phyloP scores from a whole-genome alignment of 2,797 vertebrate species.

The Thunnus albacares region DNA sequence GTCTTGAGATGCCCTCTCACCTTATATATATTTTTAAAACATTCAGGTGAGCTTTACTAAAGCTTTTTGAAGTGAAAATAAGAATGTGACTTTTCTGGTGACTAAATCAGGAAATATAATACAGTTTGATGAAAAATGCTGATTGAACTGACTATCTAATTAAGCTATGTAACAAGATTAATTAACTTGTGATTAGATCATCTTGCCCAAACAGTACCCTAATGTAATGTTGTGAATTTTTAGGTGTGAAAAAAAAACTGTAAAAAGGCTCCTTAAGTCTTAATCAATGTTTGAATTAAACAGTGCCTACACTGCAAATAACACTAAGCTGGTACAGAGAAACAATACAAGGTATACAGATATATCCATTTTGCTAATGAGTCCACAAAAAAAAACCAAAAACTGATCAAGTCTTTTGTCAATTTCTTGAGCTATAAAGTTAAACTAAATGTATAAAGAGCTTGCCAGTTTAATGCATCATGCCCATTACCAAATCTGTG shows the following conservation, averaged over 20 bases:
- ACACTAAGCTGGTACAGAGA: neutral
- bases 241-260: neutral
- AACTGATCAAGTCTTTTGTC: neutral
- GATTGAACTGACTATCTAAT: neutral
- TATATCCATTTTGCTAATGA: neutral
- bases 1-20: neutral
- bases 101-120: neutral
- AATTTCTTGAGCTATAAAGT: conserved; percentile 18
- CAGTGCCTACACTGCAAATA: neutral
- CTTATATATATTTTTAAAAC: neutral
- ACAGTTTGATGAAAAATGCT: neutral
- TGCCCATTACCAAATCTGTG: conserved; percentile 66
- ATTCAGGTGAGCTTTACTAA: neutral
- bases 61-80: neutral
- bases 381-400: neutral
- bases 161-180: neutral
- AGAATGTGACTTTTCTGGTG: neutral
- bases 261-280: neutral
- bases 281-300: neutral
- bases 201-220: neutral
- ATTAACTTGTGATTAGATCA: neutral
- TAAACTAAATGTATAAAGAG: conserved; percentile 38
- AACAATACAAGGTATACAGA: neutral
- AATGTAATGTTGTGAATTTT: neutral
- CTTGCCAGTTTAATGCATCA: conserved; percentile 52